phyloP scores from a whole-genome alignment of 2,113 vertebrate species.

The Trichomycterus rosablanca region DNA sequence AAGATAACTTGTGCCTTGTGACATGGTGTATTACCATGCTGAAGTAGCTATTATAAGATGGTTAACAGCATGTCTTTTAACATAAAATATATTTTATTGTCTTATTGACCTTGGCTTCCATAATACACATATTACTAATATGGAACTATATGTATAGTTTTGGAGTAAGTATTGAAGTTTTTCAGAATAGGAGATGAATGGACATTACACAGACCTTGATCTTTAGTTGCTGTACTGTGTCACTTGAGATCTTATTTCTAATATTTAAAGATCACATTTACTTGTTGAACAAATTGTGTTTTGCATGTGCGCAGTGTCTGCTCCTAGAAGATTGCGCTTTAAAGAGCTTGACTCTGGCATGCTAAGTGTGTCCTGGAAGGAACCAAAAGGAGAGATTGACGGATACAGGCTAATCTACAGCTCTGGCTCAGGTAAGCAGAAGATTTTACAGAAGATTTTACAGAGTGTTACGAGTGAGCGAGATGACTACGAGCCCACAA shows the following conservation, averaged over 20 bases:
- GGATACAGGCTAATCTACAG: slow-evolving; percentile 60
- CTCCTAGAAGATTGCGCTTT: slow-evolving; percentile 62
- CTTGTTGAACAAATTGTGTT: not conserved
- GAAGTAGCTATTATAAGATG: no score
- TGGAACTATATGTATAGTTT: no score
- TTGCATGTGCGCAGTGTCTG: slow-evolving; percentile 49
- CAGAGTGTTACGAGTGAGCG: no score
- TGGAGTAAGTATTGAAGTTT: no score
- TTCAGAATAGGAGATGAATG: not conserved
- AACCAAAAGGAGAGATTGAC: slow-evolving; percentile 64
- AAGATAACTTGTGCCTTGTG: no score
- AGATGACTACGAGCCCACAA: no score
- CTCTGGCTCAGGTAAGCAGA: slow-evolving; percentile 56
- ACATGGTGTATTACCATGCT: no score
- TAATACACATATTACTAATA: no score
- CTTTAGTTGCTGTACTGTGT: not conserved
- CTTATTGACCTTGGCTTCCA: no score
- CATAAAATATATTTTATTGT: no score
- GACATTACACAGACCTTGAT: not conserved
- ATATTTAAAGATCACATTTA: not conserved
- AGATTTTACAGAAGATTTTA: not conserved
- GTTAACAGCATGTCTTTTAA: no score
- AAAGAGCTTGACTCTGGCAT: slow-evolving; percentile 51
- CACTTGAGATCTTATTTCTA: not conserved
- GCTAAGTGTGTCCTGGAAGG: slow-evolving; percentile 66